phyloP scores from a whole-genome alignment of 2,888 invertebrate genomes.

The Leptinotarsa peninsularis region DNA sequence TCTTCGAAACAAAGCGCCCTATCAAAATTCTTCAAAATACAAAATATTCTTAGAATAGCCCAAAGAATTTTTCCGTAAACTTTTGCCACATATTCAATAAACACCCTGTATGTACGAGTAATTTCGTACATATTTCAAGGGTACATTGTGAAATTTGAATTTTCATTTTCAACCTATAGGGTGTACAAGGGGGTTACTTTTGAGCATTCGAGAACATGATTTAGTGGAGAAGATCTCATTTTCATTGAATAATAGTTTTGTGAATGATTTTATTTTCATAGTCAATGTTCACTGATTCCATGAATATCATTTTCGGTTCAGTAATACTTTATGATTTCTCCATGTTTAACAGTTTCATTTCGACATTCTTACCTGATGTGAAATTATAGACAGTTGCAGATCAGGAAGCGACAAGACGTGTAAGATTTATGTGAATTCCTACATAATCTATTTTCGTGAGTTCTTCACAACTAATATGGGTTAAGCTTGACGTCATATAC shows the following conservation, averaged over 20 bases:
- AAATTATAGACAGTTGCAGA: background rate
- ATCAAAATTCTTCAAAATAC: too few species aligned
- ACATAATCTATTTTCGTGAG: constrained; percentile 3
- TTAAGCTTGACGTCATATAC: background rate
- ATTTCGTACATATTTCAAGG: too few species aligned
- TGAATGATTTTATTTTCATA: background rate
- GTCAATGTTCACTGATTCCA: background rate
- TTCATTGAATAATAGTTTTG: background rate
- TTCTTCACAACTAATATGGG: constrained; percentile 4
- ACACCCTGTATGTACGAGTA: too few species aligned
- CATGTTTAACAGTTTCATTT: background rate
- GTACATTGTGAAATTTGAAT: too few species aligned
- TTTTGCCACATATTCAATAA: too few species aligned
- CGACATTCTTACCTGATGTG: background rate
- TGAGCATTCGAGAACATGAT: too few species aligned
- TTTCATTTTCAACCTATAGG: too few species aligned
- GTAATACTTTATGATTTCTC: background rate
- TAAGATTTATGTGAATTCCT: constrained; percentile 1
- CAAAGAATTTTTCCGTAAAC: too few species aligned
- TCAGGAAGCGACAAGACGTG: background rate
- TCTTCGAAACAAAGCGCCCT: too few species aligned
- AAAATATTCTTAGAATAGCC: too few species aligned
- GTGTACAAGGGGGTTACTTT: too few species aligned
- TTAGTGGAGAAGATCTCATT: too few species aligned
- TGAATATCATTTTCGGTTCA: background rate